phyloP scores from a whole-genome alignment of 1,140 invertebrate species.

The Neomicropteryx cornuta region DNA sequence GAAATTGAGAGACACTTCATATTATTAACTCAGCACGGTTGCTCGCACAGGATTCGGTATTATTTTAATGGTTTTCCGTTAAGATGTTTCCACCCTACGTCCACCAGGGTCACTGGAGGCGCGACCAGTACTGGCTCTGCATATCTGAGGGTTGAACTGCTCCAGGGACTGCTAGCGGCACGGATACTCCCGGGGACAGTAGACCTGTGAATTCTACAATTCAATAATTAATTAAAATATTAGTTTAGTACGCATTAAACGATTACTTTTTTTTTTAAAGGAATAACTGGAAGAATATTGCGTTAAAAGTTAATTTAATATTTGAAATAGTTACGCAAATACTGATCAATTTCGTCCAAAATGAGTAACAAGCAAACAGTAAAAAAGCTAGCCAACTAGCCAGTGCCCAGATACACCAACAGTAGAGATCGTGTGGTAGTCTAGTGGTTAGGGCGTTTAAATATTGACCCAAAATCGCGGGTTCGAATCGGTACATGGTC shows the following conservation, averaged over 20 bases:
- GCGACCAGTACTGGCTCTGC: conserved; percentile 72
- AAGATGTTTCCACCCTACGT: no score
- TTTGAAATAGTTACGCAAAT: no score
- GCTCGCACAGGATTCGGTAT: background rate
- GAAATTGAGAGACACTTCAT: background rate
- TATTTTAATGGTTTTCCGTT: conserved; percentile 8
- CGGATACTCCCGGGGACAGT: conserved; percentile 78
- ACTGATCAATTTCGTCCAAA: background rate
- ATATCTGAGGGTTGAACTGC: conserved; percentile 47
- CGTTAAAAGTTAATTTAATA: no score
- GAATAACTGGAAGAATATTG: no score
- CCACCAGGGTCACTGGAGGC: conserved; percentile 62
- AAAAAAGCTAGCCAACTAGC: background rate
- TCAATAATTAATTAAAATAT: conserved; percentile 3
- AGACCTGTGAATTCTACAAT: conserved; percentile 49
- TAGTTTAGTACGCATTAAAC: background rate
- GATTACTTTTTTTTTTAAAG: background rate
- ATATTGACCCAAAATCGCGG: no score
- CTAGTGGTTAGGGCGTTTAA: no score
- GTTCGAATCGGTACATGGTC: no score
- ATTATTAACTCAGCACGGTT: background rate
- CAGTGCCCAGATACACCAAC: background rate
- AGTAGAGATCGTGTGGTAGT: no score
- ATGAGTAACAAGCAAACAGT: background rate
- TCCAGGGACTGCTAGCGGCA: conserved; percentile 78